A percentile compares a stretch with the other conserved stretches of the same genome.
phyloP scores from a whole-genome alignment of 2,113 vertebrate species.

The Takifugu flavidus region DNA sequence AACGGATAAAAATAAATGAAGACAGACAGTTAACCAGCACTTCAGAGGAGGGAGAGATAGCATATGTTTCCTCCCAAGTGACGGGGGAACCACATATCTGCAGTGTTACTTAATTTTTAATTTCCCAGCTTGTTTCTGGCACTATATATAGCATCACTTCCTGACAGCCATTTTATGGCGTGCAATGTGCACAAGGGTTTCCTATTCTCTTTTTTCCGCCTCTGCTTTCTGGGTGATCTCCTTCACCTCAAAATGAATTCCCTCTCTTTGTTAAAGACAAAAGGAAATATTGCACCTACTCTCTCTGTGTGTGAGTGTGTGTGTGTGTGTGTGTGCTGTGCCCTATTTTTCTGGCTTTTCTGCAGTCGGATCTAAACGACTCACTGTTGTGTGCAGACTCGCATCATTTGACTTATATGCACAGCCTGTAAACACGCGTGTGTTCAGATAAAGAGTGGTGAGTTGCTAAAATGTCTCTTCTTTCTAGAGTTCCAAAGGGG shows the following conservation, averaged over 20 bases:
- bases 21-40: not conserved
- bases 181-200: slow-evolving; percentile 41
- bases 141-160: slow-evolving; percentile 64
- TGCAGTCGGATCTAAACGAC: slow-evolving; percentile 40
- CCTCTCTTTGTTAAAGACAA: not conserved
- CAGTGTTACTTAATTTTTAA: slow-evolving; percentile 68
- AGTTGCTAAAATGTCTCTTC: slow-evolving; percentile 5
- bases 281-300: too few species aligned
- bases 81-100: slow-evolving; percentile 50
- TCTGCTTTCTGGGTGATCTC: slow-evolving; percentile 36
- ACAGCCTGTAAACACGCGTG: slow-evolving; percentile 22
- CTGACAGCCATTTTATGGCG: slow-evolving; percentile 53
- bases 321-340: too few species aligned
- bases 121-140: slow-evolving; percentile 22
- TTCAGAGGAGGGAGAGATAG: not conserved
- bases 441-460: not conserved
- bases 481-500: slow-evolving; percentile 85
- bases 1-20: slow-evolving; percentile 3
- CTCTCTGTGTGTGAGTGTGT: too few species aligned
- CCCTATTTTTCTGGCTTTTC: not conserved
- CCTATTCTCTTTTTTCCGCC: slow-evolving; percentile 29
- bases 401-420: not conserved
- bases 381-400: slow-evolving; percentile 11
- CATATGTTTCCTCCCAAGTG: slow-evolving; percentile 21
- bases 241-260: slow-evolving; percentile 23